Evolutionary conservation across 2,888 invertebrate genomes (phyloP).

Genomic region (Synanthedon vespiformis): DNA sequence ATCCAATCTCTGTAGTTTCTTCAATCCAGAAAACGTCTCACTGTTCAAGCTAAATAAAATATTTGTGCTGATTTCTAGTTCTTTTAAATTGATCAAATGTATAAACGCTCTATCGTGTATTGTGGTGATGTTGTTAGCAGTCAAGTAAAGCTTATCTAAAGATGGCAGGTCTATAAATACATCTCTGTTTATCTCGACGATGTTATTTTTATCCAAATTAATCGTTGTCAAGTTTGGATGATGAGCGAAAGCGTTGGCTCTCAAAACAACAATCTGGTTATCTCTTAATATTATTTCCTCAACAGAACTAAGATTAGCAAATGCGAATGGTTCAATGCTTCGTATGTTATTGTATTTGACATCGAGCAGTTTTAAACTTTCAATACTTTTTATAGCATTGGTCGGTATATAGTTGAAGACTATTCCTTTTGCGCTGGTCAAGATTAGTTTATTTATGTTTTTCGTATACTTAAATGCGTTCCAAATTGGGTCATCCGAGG

Average conservation of each 20-base stretch:
- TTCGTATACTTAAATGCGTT: conserved; percentile 73
- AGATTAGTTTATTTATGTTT: conserved; percentile 72
- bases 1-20: conserved; percentile 75
- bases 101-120: conserved; percentile 88
- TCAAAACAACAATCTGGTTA: conserved; percentile 75
- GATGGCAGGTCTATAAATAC: conserved; percentile 80
- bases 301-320: conserved; percentile 76
- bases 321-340: conserved; percentile 75
- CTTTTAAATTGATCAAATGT: conserved; percentile 75
- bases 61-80: conserved; percentile 82
- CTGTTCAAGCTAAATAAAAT: conserved; percentile 78
- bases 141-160: conserved; percentile 79
- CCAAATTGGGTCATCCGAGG: conserved; percentile 75
- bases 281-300: conserved; percentile 75
- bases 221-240: conserved; percentile 73
- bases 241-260: conserved; percentile 76
- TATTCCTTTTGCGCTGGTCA: conserved; percentile 75
- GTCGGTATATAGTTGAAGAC: conserved; percentile 77
- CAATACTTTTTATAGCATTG: conserved; percentile 71
- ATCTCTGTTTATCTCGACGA: conserved; percentile 78
- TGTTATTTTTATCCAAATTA: conserved; percentile 77
- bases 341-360: conserved; percentile 78
- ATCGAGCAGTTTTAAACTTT: conserved; percentile 66
- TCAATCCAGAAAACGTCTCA: conserved; percentile 81
- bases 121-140: conserved; percentile 85